These are phyloP conservation scores for Caranx ignobilis DNA, from an alignment of 2,113 vertebrate species.

Conservation along the genomic window DNA sequence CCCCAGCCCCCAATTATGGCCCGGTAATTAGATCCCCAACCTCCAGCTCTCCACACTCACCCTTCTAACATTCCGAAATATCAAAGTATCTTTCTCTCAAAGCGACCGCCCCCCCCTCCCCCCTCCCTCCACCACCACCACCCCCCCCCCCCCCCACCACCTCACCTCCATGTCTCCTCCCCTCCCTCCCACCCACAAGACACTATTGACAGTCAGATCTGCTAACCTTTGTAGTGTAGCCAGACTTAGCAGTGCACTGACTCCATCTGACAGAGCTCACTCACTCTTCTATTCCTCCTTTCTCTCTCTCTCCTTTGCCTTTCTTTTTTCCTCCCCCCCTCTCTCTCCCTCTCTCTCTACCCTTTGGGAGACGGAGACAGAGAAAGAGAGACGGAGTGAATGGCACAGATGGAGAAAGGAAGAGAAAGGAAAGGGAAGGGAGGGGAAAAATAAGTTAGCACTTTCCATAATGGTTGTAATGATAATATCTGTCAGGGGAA, in stretches of 20 bases:
- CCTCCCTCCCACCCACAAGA: conserved; percentile 86
- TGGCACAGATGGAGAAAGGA: conserved; percentile 42
- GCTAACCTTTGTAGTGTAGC: conserved; percentile 99
- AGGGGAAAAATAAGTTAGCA: conserved; percentile 84
- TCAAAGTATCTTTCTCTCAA: conserved; percentile 99
- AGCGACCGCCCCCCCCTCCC: conserved; percentile 81
- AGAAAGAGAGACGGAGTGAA: conserved; percentile 34
- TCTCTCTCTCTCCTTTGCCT: conserved; percentile 45
- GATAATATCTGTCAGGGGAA: conserved; percentile 92
- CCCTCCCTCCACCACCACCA: conserved; percentile 83
- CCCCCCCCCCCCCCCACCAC: conserved; percentile 85
- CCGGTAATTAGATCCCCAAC: conserved; percentile 99
- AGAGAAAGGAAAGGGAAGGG: conserved; percentile 2
- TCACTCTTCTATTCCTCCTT: conserved; percentile 74
- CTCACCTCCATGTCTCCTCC: conserved; percentile 84
- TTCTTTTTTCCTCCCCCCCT: conserved; percentile 69
- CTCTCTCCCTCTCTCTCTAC: conserved; percentile 54
- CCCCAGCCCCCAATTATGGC: conserved; percentile 99
- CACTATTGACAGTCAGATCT: conserved; percentile 99
- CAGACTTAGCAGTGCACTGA: conserved; percentile 96
- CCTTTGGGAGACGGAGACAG: conserved; percentile 85
- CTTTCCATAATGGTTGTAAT: conserved; percentile 93
- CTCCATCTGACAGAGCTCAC: conserved; percentile 92
- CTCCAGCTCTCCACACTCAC: conserved; percentile 99
- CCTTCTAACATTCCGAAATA: conserved; percentile 99